A percentile compares a stretch with the other conserved stretches of the same genome.
Evolutionary conservation across 2,888 invertebrate genomes (phyloP).

Genomic region (Druceiella hillmani): DNA sequence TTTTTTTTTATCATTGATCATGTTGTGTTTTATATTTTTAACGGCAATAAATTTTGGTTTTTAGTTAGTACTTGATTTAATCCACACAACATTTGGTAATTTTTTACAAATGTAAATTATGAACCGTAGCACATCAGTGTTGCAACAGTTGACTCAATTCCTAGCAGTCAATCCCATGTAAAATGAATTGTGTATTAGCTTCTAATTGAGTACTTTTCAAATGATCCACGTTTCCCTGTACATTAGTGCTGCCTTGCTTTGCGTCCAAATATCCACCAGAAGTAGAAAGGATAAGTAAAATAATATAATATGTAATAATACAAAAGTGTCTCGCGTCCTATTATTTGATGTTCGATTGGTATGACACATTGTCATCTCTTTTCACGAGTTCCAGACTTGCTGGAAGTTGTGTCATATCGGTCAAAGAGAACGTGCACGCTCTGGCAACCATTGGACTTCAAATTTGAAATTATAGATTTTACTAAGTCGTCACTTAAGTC

Average conservation of each 20-base stretch:
- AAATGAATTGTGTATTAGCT: background rate
- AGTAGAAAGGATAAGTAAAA: too few species aligned
- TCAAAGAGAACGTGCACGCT: constrained; percentile 2
- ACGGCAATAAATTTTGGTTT: background rate
- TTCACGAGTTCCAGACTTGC: constrained; percentile 4
- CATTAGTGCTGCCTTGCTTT: constrained; percentile 2
- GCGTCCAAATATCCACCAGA: constrained; percentile 3
- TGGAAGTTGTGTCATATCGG: constrained; percentile 1
- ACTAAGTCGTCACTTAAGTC: too few species aligned
- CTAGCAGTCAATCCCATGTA: constrained; percentile 3
- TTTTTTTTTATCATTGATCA: constrained; percentile 3
- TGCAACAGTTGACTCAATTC: constrained; percentile 1
- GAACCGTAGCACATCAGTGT: constrained; percentile 3
- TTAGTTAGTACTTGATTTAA: constrained; percentile 2
- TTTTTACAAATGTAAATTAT: background rate
- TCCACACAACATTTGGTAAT: constrained; percentile 1
- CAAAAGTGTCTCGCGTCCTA: constrained; percentile 2
- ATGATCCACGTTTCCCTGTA: constrained; percentile 2
- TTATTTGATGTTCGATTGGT: constrained; percentile 2
- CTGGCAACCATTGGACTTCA: too few species aligned
- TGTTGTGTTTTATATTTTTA: constrained; percentile 1
- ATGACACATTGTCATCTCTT: constrained; percentile 3
- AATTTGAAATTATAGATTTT: too few species aligned
- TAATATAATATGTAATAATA: too few species aligned
- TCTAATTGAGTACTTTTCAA: background rate